These are phyloP conservation scores for Melanerpes formicivorus DNA, from an alignment of 2,113 vertebrate species.

Conservation along the genomic window DNA sequence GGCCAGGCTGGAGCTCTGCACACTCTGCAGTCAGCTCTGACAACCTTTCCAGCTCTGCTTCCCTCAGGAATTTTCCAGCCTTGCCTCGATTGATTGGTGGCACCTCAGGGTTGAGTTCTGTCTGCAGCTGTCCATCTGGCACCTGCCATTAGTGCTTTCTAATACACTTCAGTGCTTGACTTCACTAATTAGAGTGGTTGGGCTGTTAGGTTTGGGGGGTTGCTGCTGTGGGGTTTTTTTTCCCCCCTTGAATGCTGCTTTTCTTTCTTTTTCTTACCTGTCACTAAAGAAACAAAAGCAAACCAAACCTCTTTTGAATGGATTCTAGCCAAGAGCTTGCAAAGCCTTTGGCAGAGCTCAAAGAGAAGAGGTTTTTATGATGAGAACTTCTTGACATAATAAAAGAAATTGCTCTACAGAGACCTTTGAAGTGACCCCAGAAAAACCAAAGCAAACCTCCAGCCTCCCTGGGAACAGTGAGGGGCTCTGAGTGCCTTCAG, in stretches of 20 bases:
- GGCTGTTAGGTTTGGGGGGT: background rate
- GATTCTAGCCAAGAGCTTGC: background rate
- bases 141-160: background rate
- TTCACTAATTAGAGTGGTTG: background rate
- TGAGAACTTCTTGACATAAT: background rate
- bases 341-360: constrained; percentile 22
- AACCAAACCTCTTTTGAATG: background rate
- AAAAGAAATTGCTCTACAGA: constrained; percentile 7
- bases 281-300: background rate
- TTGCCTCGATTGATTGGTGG: background rate
- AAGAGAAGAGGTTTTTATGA: background rate
- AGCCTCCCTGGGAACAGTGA: constrained; percentile 17
- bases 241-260: background rate
- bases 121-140: background rate
- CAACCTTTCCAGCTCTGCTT: background rate
- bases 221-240: no score
- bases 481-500: constrained; percentile 27
- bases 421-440: constrained; percentile 33
- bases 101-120: background rate
- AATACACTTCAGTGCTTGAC: background rate
- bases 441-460: background rate
- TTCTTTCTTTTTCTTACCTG: background rate
- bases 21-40: background rate
- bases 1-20: background rate
- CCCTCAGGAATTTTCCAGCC: background rate